Evolutionary conservation across 2,797 vertebrate genomes (phyloP).

Genomic region (Rhinichthys osculus): DNA sequence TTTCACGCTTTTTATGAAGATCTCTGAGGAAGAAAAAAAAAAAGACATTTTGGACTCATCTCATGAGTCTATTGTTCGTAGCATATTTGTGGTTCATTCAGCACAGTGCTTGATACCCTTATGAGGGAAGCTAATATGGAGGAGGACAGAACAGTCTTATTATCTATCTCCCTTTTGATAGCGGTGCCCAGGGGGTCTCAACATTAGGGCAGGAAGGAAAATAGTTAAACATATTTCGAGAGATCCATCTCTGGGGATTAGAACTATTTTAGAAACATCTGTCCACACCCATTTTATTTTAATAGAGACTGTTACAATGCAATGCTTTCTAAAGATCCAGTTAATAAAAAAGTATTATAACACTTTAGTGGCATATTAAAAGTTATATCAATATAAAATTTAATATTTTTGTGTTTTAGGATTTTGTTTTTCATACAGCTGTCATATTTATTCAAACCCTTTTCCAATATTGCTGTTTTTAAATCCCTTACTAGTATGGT

Average conservation of each 20-base stretch:
- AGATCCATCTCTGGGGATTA: conserved; percentile 45
- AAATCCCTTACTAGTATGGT: not conserved
- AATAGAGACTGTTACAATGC: not conserved
- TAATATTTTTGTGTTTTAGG: no score
- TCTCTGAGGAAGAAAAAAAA: conserved; percentile 51
- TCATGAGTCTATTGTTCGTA: no score
- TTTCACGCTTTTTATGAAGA: conserved; percentile 56
- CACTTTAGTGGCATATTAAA: no score
- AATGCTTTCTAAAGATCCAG: not conserved
- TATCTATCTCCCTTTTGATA: not conserved
- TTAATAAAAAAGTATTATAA: not conserved
- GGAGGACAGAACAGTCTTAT: not conserved
- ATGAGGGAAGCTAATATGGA: not conserved
- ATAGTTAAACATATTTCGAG: conserved; percentile 55
- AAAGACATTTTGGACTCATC: not conserved
- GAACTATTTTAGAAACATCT: conserved; percentile 51
- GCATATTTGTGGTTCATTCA: not conserved
- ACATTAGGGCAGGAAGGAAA: conserved; percentile 14
- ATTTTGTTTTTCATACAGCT: not conserved
- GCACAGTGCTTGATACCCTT: not conserved
- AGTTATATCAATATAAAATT: no score
- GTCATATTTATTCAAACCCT: not conserved
- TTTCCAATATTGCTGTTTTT: not conserved
- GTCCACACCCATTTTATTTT: conserved; percentile 53
- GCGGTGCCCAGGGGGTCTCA: not conserved